Conservation (phyloP, 2,113 vertebrate species). For the Tiliqua scincoides region DNA sequence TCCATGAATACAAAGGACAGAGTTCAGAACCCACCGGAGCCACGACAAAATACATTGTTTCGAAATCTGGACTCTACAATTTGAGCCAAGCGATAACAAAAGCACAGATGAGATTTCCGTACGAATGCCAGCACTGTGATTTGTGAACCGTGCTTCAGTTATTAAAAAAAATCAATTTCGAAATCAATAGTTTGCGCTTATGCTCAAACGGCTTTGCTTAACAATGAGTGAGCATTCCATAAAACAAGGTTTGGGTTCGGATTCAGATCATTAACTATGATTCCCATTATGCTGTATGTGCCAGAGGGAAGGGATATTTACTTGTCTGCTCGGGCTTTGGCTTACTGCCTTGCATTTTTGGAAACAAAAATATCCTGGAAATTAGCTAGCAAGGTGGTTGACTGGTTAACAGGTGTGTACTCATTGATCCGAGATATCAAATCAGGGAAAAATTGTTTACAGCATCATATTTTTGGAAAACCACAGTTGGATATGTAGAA, state of each 20-base stretch:
- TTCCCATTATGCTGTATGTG: constrained; percentile 69
- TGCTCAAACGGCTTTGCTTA: constrained; percentile 74
- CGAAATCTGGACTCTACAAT: constrained; percentile 4
- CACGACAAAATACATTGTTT: neutral
- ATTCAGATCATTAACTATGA: constrained; percentile 76
- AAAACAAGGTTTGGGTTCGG: constrained; percentile 71
- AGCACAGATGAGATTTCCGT: constrained; percentile 35
- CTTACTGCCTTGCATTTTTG: constrained; percentile 65
- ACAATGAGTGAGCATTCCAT: constrained; percentile 76
- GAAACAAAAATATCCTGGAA: constrained; percentile 31
- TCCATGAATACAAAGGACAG: neutral
- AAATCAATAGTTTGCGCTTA: constrained; percentile 75
- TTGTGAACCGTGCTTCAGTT: constrained; percentile 65
- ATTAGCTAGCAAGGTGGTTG: constrained; percentile 31
- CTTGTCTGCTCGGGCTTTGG: constrained; percentile 68
- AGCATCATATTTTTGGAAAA: constrained; percentile 12
- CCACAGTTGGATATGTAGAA: neutral
- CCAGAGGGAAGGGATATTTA: constrained; percentile 66
- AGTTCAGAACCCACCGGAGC: neutral
- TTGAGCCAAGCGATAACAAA: constrained; percentile 32
- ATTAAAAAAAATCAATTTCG: constrained; percentile 70
- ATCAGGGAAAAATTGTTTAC: constrained; percentile 22
- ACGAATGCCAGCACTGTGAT: constrained; percentile 64
- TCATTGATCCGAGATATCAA: constrained; percentile 28
- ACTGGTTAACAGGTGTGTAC: constrained; percentile 18